Base-by-base conservation (phyloP, 2,797 vertebrate genomes). In the Megalops cyprinoides region DNA sequence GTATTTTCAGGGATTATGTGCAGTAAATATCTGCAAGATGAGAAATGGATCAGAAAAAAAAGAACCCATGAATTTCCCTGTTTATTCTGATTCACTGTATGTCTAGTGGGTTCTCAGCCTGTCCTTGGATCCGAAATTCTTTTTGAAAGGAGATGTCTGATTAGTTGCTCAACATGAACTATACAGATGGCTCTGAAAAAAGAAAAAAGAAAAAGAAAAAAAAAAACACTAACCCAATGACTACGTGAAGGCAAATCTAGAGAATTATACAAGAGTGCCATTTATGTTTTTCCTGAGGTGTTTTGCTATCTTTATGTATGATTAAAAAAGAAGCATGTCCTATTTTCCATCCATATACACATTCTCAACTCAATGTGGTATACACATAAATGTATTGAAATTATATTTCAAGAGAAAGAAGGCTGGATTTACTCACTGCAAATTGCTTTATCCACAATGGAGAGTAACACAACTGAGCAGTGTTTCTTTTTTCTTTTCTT, bases 21-120 rank as follows among this genome's bases (percentile, higher is more conserved):
- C n/a, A n/a, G n/a, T 69, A 42, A 37, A 42, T 69, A 44, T 53
- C 12, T 2, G 51, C 12, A 53, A 15, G 51, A 53, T 8, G 2
- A n/a, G 3, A 44, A 71, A 42, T 9, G 8, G 39, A 71, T 23
- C 39, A n/a, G 6, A 71, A 44, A 37, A 20, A 5, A n/a, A 14
- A 58, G 28, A 31, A 20, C 6, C 74, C 74, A 75, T 18, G 48
- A 75, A 75, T 28, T 31, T 10, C 49, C 75, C 6, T 39, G 49
- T 39, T 56, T n/a, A 34, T 58, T 58, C 51, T 77, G 75, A 77
- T 42, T 55, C 75, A 56, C 49, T 49, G 20, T 76, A 28, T 53
- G 75, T 56, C 51, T 56, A 20, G 7, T 18, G 20, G 53, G 42
- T 15, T 42, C 34, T 58, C 10, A 28, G 31, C 20, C 20, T 71